Base-by-base conservation (phyloP, 2,113 vertebrate genomes). In the Microtus ochrogaster region DNA sequence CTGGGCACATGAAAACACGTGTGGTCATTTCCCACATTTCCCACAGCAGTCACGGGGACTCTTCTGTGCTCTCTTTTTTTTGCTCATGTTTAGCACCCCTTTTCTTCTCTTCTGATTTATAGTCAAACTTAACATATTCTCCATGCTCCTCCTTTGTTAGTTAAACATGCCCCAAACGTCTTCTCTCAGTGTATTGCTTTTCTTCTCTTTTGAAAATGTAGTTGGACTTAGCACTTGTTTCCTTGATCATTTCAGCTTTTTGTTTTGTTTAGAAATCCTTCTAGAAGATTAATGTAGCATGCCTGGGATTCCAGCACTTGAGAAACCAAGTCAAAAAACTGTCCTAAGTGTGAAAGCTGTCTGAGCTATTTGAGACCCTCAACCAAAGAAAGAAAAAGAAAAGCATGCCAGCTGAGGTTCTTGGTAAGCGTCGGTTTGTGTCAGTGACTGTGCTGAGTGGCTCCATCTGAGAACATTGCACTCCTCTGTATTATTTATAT, bases 31-130 rank as follows among this genome's bases (percentile, higher is more conserved):
- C 77, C 52, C 39, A 74, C 28, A 13, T 36, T 17, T 5, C 47
- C 33, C 22, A 74, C 55, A 26, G 65, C 7, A 7, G 7, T 21
- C 49, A 33, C 70, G 84, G 3, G 93, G 73, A 86, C 33, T 93
- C 55, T 87, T 39, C n/a, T 89, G 28, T 73, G 74, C 82, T 78
- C 5, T 58, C 55, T 58, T 55, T 16, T 4, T 47, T 97, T 89
- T 92, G 41, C 16, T 90, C 47, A 58, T 49, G 6, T 55, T 96
- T 90, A n/a, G 70, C 24, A 36, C 90, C 68, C 87, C 49, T 70
- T 91, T 94, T 68, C 88, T 88, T 72, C 33, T 55, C 73, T 92
- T 92, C 91, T 65, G 7, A 58, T 61, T 68, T 87, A 30, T 52
- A 82, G 47, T 13, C 81, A 33, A 41, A 21, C 70, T 87, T 94